Evolutionary conservation across 1,140 invertebrate species (phyloP).

Genomic region (Lepidurus packardi): DNA sequence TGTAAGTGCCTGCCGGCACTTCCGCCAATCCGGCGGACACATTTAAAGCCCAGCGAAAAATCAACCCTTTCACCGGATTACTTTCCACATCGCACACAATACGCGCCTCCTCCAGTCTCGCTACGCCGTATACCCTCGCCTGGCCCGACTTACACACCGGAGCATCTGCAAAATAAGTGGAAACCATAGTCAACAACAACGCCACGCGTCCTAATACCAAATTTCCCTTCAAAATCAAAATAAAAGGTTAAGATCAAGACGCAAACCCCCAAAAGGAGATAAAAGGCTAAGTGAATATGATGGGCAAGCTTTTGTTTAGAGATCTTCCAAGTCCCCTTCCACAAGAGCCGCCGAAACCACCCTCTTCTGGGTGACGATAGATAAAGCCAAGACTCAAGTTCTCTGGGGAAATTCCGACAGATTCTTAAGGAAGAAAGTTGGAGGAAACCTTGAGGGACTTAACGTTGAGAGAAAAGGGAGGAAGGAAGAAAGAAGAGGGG

Average conservation of each 20-base stretch:
- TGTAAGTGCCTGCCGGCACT: conserved; percentile 59
- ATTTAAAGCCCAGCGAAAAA: conserved; percentile 81
- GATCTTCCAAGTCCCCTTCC: not conserved
- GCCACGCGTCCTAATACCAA: not conserved
- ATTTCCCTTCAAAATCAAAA: conserved; percentile 13
- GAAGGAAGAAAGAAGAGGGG: not conserved
- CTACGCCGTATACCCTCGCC: conserved; percentile 64
- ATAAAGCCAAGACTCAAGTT: not conserved
- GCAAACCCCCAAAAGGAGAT: conserved; percentile 20
- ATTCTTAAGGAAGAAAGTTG: not conserved
- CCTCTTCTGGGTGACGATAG: conserved; percentile 14
- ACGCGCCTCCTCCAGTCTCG: conserved; percentile 65
- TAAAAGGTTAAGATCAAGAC: not conserved
- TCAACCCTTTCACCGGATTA: conserved; percentile 63
- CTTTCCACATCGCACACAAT: conserved; percentile 76
- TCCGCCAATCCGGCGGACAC: conserved; percentile 75
- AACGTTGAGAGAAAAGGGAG: not conserved
- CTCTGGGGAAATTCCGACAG: conserved; percentile 13
- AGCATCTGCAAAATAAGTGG: conserved; percentile 51
- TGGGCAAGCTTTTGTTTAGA: not conserved
- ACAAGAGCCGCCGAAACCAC: not conserved
- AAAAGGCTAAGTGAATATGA: not conserved
- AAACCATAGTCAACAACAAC: conserved; percentile 35
- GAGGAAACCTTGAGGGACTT: not conserved
- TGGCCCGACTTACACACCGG: conserved; percentile 63